Base-by-base conservation (phyloP, 1,140 invertebrate genomes). In the Stenopsyche tienmushanensis region DNA sequence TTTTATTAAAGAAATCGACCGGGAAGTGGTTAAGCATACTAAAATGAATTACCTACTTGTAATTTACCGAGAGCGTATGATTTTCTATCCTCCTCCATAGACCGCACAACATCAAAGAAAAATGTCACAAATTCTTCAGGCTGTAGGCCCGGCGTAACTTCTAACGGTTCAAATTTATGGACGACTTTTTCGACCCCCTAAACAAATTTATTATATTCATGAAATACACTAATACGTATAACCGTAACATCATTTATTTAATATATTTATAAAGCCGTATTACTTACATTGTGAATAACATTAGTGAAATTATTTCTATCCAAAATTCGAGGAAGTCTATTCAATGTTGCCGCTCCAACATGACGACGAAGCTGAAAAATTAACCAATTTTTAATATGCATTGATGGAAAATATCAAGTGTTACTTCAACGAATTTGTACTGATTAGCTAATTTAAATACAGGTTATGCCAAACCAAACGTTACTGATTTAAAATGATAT, bases 261-360 rank as follows among this genome's bases (percentile, higher is more conserved):
- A 34, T 34, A 34, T 34, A 13, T 13, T 34, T 34, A 34, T 7
- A 34, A 34, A 34, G 5, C 29, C 29, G 5, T 17, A 7, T 7
- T 8, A 24, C 13, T 50, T 64, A 78, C 78, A 75, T 78, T 80
- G 65, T 80, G 78, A 60, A 81, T 62, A 60, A 80, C 76, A 52
- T 81, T 81, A 3, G 78, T 81, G 62, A 80, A 78, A 69, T 81
- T 80, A 42, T 71, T 63, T 53, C 78, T 78, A 0, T 77, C 72
- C 29, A 80, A 75, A 0, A 80, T 72, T 74, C 77, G 76, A 0
- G 72, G 65, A 10, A 70, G 42, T 5, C 68, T 58, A 23, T 63
- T 64, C n/a, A 65, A 34, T 17, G 25, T 25, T 2, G 47, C 62
- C 13, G 15, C 42, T 20, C 68, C 68, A 8, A 66, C 10, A 5